Conservation (phyloP, 2,888 invertebrate genomes). For the Tridacna crocea region DNA sequence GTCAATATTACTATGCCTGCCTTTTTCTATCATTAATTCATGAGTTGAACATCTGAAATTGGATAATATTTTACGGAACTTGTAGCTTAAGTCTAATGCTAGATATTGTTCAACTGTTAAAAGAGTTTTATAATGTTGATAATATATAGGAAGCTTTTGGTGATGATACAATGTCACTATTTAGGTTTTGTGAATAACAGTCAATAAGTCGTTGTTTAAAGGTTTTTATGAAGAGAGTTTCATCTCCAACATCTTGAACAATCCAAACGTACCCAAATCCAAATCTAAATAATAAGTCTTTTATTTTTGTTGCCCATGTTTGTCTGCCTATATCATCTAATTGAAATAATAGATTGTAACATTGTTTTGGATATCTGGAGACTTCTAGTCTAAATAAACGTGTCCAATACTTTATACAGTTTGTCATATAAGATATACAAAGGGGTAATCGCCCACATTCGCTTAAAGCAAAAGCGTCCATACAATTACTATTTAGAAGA, state of each 20-base stretch:
- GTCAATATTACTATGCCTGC: conserved; percentile 32
- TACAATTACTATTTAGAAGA: conserved; percentile 5
- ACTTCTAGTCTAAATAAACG: conserved; percentile 15
- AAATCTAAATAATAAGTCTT: conserved; percentile 21
- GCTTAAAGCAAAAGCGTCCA: conserved; percentile 11
- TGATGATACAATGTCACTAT: not conserved
- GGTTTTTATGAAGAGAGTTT: conserved; percentile 1
- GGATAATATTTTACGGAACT: conserved; percentile 7
- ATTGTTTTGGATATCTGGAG: conserved; percentile 29
- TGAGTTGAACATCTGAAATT: conserved; percentile 36
- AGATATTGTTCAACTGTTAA: conserved; percentile 26
- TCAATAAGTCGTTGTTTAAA: conserved; percentile 26
- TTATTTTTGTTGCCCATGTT: conserved; percentile 30
- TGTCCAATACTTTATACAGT: conserved; percentile 34
- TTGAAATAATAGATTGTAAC: conserved; percentile 30
- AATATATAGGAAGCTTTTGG: not conserved
- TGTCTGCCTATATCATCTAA: conserved; percentile 23
- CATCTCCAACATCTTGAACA: conserved; percentile 27
- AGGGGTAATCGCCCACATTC: conserved; percentile 6
- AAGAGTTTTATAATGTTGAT: conserved; percentile 13
- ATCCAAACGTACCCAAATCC: conserved; percentile 32
- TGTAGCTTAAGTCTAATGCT: conserved; percentile 8
- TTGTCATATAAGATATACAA: conserved; percentile 17
- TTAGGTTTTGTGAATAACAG: conserved; percentile 9
- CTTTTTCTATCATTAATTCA: conserved; percentile 36